Conservation (phyloP, 2,797 vertebrate species). For the Trematomus bernacchii region DNA sequence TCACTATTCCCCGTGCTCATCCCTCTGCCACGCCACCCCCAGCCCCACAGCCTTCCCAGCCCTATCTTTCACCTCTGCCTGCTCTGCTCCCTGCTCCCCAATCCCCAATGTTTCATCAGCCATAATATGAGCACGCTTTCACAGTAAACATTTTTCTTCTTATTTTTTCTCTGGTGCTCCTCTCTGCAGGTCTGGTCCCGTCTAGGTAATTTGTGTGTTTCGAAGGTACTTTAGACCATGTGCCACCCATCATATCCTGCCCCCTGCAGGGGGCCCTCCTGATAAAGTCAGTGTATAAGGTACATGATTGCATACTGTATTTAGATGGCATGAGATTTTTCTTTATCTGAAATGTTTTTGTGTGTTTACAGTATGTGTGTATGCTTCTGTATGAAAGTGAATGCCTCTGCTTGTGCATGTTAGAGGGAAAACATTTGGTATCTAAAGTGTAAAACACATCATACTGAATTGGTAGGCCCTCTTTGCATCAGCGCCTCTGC, state of each 20-base stretch:
- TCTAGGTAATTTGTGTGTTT: constrained; percentile 68
- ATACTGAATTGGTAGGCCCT: constrained; percentile 30
- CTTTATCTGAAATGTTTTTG: constrained; percentile 4
- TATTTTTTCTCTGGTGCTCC: constrained; percentile 61
- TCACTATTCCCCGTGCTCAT: constrained; percentile 76
- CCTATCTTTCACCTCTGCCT: constrained; percentile 75
- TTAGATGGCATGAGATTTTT: constrained; percentile 27
- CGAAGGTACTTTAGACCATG: constrained; percentile 51
- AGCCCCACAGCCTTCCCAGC: constrained; percentile 63
- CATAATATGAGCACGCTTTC: constrained; percentile 74
- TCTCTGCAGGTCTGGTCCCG: constrained; percentile 54
- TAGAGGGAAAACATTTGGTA: constrained; percentile 11
- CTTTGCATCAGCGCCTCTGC: constrained; percentile 90
- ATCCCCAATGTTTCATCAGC: constrained; percentile 72
- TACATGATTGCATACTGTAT: constrained; percentile 33
- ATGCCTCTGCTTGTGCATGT: constrained; percentile 11
- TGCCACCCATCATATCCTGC: constrained; percentile 55
- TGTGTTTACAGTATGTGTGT: not conserved
- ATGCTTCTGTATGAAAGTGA: constrained; percentile 20
- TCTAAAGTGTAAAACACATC: constrained; percentile 33
- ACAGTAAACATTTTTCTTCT: constrained; percentile 80
- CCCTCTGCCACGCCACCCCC: constrained; percentile 64
- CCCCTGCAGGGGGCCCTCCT: constrained; percentile 36
- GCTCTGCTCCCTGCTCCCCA: constrained; percentile 44
- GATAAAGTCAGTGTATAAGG: constrained; percentile 31